phyloP scores from a whole-genome alignment of 2,888 invertebrate genomes.

The Meteorus cinctellus region DNA sequence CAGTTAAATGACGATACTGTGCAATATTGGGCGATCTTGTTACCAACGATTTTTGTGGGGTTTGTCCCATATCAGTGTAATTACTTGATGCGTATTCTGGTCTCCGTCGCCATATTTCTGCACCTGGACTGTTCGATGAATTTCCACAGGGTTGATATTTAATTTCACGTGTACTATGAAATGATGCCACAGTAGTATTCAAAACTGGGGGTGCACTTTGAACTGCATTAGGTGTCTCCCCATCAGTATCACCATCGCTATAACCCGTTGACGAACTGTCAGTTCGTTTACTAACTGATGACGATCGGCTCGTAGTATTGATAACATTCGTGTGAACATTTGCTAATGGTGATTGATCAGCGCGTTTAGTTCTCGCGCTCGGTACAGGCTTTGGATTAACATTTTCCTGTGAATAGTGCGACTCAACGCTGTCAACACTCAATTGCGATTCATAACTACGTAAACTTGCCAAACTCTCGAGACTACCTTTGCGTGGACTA shows the following conservation, averaged over 20 bases:
- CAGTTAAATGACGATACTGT: slow-evolving; percentile 65
- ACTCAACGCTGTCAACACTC: slow-evolving; percentile 73
- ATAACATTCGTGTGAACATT: slow-evolving; percentile 57
- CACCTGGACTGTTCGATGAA: slow-evolving; percentile 62
- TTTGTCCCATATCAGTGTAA: slow-evolving; percentile 61
- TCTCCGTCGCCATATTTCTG: slow-evolving; percentile 69
- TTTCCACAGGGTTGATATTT: slow-evolving; percentile 61
- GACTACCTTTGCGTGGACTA: slow-evolving; percentile 75
- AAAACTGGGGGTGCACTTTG: slow-evolving; percentile 71
- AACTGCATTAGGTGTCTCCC: slow-evolving; percentile 65
- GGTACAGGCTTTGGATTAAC: slow-evolving; percentile 65
- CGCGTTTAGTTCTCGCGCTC: slow-evolving; percentile 66
- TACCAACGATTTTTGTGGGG: slow-evolving; percentile 64
- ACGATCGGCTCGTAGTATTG: slow-evolving; percentile 60
- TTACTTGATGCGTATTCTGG: slow-evolving; percentile 58
- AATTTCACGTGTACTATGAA: slow-evolving; percentile 62
- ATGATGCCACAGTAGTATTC: slow-evolving; percentile 60
- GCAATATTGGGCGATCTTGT: slow-evolving; percentile 67
- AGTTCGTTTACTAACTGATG: slow-evolving; percentile 65
- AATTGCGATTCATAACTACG: slow-evolving; percentile 73
- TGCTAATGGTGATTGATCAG: slow-evolving; percentile 61
- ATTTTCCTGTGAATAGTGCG: slow-evolving; percentile 64
- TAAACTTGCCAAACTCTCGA: slow-evolving; percentile 75
- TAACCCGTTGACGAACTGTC: slow-evolving; percentile 70
- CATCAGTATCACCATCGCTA: slow-evolving; percentile 74